These are phyloP conservation scores for Maniola hyperantus DNA, from an alignment of 2,888 invertebrate genomes.

Conservation along the genomic window DNA sequence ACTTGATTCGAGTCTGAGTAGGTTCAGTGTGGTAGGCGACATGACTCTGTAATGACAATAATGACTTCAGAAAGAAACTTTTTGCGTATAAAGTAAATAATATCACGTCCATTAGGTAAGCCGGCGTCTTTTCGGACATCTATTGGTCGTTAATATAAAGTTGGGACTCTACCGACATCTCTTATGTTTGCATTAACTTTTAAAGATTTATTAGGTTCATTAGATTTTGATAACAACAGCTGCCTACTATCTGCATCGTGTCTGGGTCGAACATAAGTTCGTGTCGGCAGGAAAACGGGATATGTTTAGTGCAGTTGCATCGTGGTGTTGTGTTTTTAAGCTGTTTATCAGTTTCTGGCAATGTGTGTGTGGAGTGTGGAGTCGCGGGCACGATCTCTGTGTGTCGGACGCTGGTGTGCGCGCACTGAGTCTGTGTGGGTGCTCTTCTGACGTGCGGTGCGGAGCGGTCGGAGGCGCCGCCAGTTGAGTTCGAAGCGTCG, in stretches of 20 bases:
- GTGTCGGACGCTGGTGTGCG: conserved; percentile 48
- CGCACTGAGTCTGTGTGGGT: conserved; percentile 58
- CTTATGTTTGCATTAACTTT: conserved; percentile 17
- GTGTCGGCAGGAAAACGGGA: conserved; percentile 42
- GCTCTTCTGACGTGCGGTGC: conserved; percentile 67
- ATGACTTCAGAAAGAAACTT: conserved; percentile 1
- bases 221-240: conserved; percentile 36
- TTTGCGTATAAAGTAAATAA: not conserved
- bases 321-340: conserved; percentile 72
- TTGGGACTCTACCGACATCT: not conserved
- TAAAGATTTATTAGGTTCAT: conserved; percentile 34
- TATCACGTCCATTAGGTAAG: not conserved
- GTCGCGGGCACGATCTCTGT: conserved; percentile 42
- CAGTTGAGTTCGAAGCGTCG: conserved; percentile 74
- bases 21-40: not conserved
- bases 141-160: not conserved
- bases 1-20: not conserved
- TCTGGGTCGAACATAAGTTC: conserved; percentile 30
- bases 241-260: conserved; percentile 34
- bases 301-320: conserved; percentile 67
- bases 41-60: not conserved
- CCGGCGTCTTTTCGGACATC: not conserved
- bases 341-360: conserved; percentile 71
- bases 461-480: conserved; percentile 56
- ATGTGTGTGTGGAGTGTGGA: conserved; percentile 47